phyloP scores from a whole-genome alignment of 2,888 invertebrate genomes.

The Xestobium rufovillosum region DNA sequence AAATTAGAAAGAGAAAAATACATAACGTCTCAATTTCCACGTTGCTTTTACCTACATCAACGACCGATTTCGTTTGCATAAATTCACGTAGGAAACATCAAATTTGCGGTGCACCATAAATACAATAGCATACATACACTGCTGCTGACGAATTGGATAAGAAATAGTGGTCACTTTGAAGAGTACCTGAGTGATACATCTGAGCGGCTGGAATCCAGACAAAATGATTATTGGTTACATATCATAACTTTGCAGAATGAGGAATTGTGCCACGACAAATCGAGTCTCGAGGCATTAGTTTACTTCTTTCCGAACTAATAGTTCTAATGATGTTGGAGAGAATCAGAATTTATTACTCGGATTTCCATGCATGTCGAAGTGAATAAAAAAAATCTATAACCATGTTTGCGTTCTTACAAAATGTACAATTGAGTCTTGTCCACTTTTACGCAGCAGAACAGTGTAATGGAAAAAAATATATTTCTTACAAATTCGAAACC shows the following conservation, averaged over 20 bases:
- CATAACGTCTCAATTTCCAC: slow-evolving; percentile 38
- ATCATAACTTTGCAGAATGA: slow-evolving; percentile 32
- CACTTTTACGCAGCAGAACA: no score
- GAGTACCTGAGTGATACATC: slow-evolving; percentile 15
- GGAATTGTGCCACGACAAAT: slow-evolving; percentile 32
- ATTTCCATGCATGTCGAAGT: no score
- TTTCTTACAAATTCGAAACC: no score
- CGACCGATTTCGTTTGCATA: slow-evolving; percentile 32
- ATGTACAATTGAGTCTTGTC: no score
- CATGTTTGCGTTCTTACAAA: no score
- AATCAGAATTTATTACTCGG: no score
- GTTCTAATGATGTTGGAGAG: no score
- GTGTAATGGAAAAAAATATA: no score
- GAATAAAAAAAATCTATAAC: no score
- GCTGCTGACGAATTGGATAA: slow-evolving; percentile 20
- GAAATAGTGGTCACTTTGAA: no score
- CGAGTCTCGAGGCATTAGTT: no score
- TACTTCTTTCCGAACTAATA: no score
- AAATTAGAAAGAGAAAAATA: slow-evolving; percentile 24
- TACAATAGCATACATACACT: slow-evolving; percentile 29
- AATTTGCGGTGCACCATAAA: slow-evolving; percentile 35
- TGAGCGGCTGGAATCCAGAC: slow-evolving; percentile 32
- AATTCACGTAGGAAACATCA: slow-evolving; percentile 34
- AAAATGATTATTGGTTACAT: slow-evolving; percentile 42
- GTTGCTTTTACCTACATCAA: slow-evolving; percentile 35